phyloP scores from a whole-genome alignment of 2,888 invertebrate genomes.

The Troilus luridus region DNA sequence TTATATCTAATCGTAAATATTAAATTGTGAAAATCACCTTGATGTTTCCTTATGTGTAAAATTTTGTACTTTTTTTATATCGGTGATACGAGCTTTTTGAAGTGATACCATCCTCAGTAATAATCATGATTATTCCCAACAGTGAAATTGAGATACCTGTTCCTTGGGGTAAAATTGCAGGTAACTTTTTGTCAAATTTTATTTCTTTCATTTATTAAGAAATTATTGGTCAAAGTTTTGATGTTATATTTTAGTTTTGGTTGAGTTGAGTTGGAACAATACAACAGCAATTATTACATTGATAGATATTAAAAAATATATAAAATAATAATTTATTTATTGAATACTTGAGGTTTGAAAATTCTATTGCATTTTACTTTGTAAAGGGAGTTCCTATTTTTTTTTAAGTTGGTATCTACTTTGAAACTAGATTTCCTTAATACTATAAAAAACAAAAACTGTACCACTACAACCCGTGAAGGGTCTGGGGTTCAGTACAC shows the following conservation, averaged over 20 bases:
- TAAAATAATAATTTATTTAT: no score
- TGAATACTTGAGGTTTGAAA: no score
- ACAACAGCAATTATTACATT: background rate
- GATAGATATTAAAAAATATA: background rate
- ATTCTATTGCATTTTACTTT: no score
- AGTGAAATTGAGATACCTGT: conserved; percentile 66
- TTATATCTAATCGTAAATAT: background rate
- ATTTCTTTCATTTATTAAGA: background rate
- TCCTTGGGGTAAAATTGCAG: conserved; percentile 67
- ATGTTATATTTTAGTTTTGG: background rate
- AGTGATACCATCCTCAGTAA: background rate
- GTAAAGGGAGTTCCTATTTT: no score
- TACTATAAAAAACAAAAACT: no score
- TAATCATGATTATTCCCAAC: background rate
- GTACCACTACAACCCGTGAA: no score
- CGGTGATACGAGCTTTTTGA: background rate
- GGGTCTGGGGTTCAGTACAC: no score
- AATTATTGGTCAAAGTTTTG: background rate
- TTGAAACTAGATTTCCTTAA: no score
- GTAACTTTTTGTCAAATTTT: conserved; percentile 60
- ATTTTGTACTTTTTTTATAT: background rate
- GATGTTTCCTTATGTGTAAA: background rate
- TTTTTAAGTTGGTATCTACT: no score
- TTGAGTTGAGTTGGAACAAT: background rate
- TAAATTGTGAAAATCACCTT: background rate